Evolutionary conservation across 1,140 invertebrate genomes (phyloP).

Genomic region (Trichomalopsis sarcophagae): DNA sequence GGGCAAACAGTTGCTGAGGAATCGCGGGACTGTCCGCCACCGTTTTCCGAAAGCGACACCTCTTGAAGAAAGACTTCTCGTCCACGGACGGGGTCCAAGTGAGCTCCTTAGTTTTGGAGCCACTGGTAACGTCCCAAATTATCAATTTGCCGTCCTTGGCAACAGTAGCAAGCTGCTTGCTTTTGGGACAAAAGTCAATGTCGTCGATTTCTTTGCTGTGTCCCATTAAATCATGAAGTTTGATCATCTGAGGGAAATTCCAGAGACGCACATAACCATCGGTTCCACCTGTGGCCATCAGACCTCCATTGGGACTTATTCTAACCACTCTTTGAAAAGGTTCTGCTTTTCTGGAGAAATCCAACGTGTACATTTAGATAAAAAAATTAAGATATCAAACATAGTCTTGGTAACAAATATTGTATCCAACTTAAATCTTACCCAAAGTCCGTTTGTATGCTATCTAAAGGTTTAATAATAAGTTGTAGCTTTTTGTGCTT

Average conservation of each 20-base stretch:
- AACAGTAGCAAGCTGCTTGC: constrained; percentile 86
- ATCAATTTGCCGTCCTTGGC: constrained; percentile 90
- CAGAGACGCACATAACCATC: constrained; percentile 92
- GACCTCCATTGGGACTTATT: constrained; percentile 83
- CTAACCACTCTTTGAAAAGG: constrained; percentile 91
- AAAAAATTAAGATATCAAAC: not conserved
- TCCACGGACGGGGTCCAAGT: constrained; percentile 83
- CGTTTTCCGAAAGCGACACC: constrained; percentile 81
- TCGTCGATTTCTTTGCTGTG: constrained; percentile 93
- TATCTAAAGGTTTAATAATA: constrained; percentile 83
- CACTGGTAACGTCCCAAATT: constrained; percentile 84
- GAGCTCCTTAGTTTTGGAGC: constrained; percentile 81
- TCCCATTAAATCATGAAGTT: constrained; percentile 80
- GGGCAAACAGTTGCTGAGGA: constrained; percentile 82
- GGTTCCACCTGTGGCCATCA: constrained; percentile 93
- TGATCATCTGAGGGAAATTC: constrained; percentile 88
- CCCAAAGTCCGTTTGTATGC: constrained; percentile 88
- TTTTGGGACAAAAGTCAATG: constrained; percentile 89
- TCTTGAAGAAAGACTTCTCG: constrained; percentile 88
- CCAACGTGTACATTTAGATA: not conserved
- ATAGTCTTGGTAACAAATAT: not conserved
- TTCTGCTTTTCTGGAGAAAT: constrained; percentile 76
- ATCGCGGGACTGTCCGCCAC: not conserved
- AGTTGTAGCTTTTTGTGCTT: constrained; percentile 81
- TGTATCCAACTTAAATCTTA: constrained; percentile 62